These are phyloP conservation scores for Maylandia zebra DNA, from an alignment of 2,113 vertebrate genomes.

Conservation along the genomic window DNA sequence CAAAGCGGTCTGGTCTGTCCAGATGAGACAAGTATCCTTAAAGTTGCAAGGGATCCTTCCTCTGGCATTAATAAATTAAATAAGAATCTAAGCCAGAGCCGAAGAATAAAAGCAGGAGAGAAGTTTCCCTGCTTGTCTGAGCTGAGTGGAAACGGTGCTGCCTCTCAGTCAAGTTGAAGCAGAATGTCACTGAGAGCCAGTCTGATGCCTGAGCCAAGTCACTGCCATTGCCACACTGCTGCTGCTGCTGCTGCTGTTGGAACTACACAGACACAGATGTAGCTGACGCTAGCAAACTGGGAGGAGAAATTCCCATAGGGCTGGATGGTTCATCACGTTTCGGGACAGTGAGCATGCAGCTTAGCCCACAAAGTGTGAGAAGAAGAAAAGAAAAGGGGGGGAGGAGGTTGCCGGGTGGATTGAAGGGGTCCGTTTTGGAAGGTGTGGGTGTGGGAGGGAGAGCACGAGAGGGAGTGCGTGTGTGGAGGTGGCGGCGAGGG, in stretches of 20 bases:
- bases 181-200: conserved; percentile 33
- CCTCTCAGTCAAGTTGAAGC: conserved; percentile 29
- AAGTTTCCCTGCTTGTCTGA: conserved; percentile 22
- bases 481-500: background rate
- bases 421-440: background rate
- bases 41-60: conserved; percentile 10
- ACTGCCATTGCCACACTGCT: conserved; percentile 1
- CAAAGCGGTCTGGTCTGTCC: background rate
- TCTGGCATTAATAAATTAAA: background rate
- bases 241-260: conserved; percentile 3
- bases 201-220: conserved; percentile 15
- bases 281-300: conserved; percentile 66
- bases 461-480: background rate
- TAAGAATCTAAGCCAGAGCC: background rate
- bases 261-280: conserved; percentile 70
- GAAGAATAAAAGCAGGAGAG: background rate
- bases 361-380: conserved; percentile 46
- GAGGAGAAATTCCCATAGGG: conserved; percentile 77
- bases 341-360: conserved; percentile 77
- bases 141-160: background rate
- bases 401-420: conserved; percentile 4
- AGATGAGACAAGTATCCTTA: conserved; percentile 32
- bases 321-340: conserved; percentile 80
- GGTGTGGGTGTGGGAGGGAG: background rate
- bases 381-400: background rate